Evolutionary conservation across 1,140 invertebrate genomes (phyloP).

Genomic region (Trachymyrmex septentrionalis): DNA sequence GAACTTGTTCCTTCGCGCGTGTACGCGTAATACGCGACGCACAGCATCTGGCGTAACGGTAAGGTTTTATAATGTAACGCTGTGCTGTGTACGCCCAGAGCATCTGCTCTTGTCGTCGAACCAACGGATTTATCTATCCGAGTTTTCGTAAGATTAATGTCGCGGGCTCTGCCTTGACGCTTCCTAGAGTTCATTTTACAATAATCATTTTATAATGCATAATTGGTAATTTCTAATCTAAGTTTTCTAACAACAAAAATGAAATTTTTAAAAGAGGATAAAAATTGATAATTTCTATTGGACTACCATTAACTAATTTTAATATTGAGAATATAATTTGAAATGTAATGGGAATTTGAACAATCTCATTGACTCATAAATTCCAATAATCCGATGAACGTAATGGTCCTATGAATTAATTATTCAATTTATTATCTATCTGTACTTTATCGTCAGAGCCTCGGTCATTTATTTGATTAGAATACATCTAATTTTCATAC

Average conservation of each 20-base stretch:
- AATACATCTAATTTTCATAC: not conserved
- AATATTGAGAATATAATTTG: conserved; percentile 20
- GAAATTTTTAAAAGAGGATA: not conserved
- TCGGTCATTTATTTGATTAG: not conserved
- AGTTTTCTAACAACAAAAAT: not conserved
- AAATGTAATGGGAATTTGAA: conserved; percentile 10
- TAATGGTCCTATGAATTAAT: conserved; percentile 20
- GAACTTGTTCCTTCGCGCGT: conserved; percentile 54
- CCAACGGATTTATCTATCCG: conserved; percentile 34
- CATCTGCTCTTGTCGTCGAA: conserved; percentile 34
- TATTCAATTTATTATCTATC: conserved; percentile 11
- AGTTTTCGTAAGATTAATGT: conserved; percentile 6
- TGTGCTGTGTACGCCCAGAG: not conserved
- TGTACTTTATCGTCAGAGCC: not conserved
- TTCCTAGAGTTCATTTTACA: not conserved
- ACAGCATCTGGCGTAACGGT: conserved; percentile 66
- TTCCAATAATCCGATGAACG: conserved; percentile 4
- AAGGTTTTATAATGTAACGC: conserved; percentile 46
- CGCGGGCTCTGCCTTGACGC: not conserved
- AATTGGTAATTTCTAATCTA: not conserved
- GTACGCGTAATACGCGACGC: conserved; percentile 45
- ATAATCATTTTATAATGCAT: not conserved
- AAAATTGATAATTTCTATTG: not conserved
- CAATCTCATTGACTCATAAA: not conserved
- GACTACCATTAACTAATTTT: not conserved